Evolutionary conservation across 2,888 invertebrate species (phyloP).

Genomic region (Boloria selene): DNA sequence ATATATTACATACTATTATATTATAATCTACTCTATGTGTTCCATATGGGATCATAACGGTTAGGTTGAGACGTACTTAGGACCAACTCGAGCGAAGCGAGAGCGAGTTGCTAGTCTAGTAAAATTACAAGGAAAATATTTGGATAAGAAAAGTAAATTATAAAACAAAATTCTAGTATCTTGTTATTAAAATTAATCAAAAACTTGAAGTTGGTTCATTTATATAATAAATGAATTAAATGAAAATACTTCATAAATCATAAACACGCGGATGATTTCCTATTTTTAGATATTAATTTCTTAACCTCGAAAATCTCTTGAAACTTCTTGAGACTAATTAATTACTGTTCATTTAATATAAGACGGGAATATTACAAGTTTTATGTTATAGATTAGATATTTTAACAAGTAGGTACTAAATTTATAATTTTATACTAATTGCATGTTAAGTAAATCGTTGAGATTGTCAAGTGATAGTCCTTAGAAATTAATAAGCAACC

Average conservation of each 20-base stretch:
- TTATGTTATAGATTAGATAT: neutral
- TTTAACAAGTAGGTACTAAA: neutral
- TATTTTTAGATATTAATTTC: constrained; percentile 1
- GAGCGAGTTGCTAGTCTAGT: no score
- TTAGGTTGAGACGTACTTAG: no score
- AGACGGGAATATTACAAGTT: constrained; percentile 2
- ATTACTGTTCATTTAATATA: constrained; percentile 8
- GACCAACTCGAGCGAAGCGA: no score
- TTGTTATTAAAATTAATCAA: no score
- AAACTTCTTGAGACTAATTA: constrained; percentile 15
- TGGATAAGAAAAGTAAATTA: no score
- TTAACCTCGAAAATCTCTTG: constrained; percentile 9
- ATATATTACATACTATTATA: no score
- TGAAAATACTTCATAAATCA: neutral
- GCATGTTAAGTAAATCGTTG: constrained; percentile 20
- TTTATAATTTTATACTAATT: constrained; percentile 22
- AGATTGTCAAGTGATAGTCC: constrained; percentile 17
- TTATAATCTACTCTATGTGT: no score
- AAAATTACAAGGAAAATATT: no score
- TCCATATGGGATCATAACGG: no score
- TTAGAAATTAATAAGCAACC: constrained; percentile 21
- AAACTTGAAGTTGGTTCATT: no score
- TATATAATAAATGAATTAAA: neutral
- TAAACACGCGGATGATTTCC: neutral
- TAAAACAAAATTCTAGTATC: no score